Base-by-base conservation (phyloP, 2,113 vertebrate species). In the Pseudois nayaur region DNA sequence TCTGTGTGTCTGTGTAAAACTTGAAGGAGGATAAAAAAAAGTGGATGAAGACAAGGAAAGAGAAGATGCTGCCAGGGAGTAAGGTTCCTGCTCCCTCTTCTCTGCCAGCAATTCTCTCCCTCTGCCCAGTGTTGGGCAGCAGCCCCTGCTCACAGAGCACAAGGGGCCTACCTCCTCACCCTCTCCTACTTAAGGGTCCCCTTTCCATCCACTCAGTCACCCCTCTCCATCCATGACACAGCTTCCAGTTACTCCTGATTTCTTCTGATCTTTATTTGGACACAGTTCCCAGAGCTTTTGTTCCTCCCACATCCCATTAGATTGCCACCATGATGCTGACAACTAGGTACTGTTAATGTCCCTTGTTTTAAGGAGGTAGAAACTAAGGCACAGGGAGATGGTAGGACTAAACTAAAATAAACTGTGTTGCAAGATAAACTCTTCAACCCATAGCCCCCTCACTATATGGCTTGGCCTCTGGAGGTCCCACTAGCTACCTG, bases 401-500 rank as follows among this genome's bases (percentile, higher is more conserved):
- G 21, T 48, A 36, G 48, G 50, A 84, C 40, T 84, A 79, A 94
- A 45, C 8, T 12, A 86, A 93, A 96, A 52, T 48, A 82, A 87
- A 93, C 23, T 87, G n/a, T 64, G 9, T 81, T 97, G 71, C 40
- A 92, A 96, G 48, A 74, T 60, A 94, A 92, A 23, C 43, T 95
- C 64, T 90, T 97, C 6, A 52, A 60, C 33, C 33, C 31, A 23
- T 82, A 83, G 33, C 59, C 23, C 25, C 14, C 79, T 52, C 12
- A 40, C 36, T 23, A 4, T 60, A 25, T 45, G 71, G 54, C 43
- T 67, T 83, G 64, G 14, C 29, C 45, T 91, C 83, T 29, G 45
- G 88, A 40, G 43, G 36, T 94, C 45, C 82, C 76, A 87, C 25
- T 31, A 92, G 67, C 33, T 50, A 67, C 60, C 87, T 52, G 64